Percentiles rank a stretch among this genome's conserved stretches.
phyloP scores from a whole-genome alignment of 2,797 vertebrate species.

The Sebastes diaconus region DNA sequence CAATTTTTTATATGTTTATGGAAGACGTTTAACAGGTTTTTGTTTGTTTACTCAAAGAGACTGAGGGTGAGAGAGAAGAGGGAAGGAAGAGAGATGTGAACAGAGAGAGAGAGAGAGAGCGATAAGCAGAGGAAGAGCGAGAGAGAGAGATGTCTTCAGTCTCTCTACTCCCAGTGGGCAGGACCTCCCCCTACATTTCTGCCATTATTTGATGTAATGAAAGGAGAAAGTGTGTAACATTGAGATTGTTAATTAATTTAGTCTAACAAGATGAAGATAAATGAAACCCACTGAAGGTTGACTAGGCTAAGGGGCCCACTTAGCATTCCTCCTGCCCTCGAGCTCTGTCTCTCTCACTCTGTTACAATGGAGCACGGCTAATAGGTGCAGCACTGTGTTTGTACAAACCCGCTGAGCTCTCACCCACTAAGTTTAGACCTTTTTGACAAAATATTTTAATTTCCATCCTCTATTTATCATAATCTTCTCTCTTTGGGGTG shows the following conservation, averaged over 20 bases:
- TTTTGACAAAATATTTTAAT: constrained; percentile 37
- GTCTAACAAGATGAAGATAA: constrained; percentile 99
- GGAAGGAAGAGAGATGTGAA: constrained; percentile 53
- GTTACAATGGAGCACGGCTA: constrained; percentile 77
- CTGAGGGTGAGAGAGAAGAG: constrained; percentile 53
- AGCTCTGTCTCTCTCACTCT: constrained; percentile 67
- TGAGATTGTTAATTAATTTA: constrained; percentile 99
- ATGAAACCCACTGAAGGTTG: constrained; percentile 94
- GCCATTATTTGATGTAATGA: constrained; percentile 99
- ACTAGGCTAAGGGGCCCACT: constrained; percentile 92
- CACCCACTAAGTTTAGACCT: constrained; percentile 50
- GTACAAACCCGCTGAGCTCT: constrained; percentile 57
- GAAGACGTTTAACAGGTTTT: constrained; percentile 58
- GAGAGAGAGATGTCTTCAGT: constrained; percentile 71
- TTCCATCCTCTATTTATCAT: constrained; percentile 18
- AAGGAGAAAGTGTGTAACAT: constrained; percentile 98
- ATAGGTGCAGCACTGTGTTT: constrained; percentile 73
- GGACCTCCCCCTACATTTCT: constrained; percentile 85
- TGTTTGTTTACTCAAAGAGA: constrained; percentile 60
- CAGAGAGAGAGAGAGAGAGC: constrained; percentile 18
- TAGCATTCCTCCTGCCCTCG: constrained; percentile 85
- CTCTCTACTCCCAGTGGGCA: constrained; percentile 80
- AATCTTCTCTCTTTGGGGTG: not conserved
- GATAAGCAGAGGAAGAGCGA: constrained; percentile 1
- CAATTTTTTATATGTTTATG: constrained; percentile 65